phyloP scores from a whole-genome alignment of 2,888 invertebrate species.

The Ectemnius lituratus region DNA sequence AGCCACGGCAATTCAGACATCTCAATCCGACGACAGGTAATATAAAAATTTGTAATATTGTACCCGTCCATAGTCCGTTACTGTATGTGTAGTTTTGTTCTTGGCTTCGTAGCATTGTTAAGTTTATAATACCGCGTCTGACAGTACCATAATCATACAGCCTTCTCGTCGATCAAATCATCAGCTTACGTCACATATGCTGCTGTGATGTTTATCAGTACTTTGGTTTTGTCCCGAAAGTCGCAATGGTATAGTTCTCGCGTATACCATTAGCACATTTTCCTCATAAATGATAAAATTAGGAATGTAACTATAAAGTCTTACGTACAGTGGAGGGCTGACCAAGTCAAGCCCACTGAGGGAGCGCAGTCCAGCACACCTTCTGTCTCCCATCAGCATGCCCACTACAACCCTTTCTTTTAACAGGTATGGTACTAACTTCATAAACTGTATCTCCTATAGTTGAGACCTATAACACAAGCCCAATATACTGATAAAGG shows the following conservation, averaged over 20 bases:
- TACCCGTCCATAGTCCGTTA: too few relatives aligned
- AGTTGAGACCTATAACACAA: too few relatives aligned
- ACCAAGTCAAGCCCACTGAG: constrained; percentile 74
- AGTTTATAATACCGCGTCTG: too few relatives aligned
- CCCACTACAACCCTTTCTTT: constrained; percentile 80
- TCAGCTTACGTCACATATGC: too few relatives aligned
- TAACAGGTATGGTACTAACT: constrained; percentile 79
- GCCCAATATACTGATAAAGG: too few relatives aligned
- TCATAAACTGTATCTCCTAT: constrained; percentile 13
- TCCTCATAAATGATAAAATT: constrained; percentile 14
- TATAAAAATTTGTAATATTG: constrained; percentile 4
- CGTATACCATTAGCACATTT: neutral
- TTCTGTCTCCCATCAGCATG: constrained; percentile 82
- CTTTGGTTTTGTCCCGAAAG: too few relatives aligned
- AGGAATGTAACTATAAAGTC: constrained; percentile 62
- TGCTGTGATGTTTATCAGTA: too few relatives aligned
- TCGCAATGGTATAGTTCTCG: neutral
- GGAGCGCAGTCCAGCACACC: constrained; percentile 76
- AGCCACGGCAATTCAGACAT: constrained; percentile 69
- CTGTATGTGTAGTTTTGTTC: too few relatives aligned
- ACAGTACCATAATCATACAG: too few relatives aligned
- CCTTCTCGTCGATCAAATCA: too few relatives aligned
- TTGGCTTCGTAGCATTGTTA: too few relatives aligned
- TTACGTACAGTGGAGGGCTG: constrained; percentile 72
- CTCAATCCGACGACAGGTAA: constrained; percentile 79